Conservation (phyloP, 2,113 vertebrate genomes). For the Ameiurus melas region DNA sequence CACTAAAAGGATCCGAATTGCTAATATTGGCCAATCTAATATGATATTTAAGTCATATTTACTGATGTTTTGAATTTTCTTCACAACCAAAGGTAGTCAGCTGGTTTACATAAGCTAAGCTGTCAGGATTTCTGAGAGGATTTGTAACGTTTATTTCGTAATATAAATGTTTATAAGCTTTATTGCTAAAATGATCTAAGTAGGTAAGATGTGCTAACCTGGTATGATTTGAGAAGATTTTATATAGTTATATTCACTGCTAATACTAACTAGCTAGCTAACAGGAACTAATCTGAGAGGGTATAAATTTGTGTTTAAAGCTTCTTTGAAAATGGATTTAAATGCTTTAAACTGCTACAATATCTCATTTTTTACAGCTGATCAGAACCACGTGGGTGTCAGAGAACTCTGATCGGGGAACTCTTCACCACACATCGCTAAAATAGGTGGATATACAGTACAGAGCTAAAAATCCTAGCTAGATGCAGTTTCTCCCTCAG, state of each 20-base stretch:
- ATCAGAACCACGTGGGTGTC: neutral
- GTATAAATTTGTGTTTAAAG: neutral
- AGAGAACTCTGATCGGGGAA: neutral
- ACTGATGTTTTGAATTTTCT: neutral
- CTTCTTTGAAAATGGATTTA: neutral
- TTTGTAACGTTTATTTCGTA: neutral
- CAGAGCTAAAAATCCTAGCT: neutral
- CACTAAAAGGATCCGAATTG: neutral
- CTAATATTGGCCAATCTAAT: neutral
- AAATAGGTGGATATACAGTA: neutral
- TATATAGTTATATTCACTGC: too few species aligned
- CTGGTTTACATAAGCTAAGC: neutral
- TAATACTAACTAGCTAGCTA: neutral
- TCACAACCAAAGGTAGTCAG: neutral
- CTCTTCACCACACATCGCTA: neutral
- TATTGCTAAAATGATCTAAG: neutral
- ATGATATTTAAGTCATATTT: neutral
- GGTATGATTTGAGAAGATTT: neutral
- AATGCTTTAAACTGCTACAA: neutral
- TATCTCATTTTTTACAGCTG: neutral
- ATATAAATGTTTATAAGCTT: neutral
- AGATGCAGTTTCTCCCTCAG: neutral
- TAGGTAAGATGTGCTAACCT: neutral
- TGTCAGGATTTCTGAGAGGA: neutral
- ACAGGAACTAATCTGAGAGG: neutral